Percentiles rank a stretch among this genome's conserved stretches.
These are phyloP conservation scores for Motacilla tschutschensis DNA, from an alignment of 2,113 vertebrate genomes.

Conservation along the genomic window DNA sequence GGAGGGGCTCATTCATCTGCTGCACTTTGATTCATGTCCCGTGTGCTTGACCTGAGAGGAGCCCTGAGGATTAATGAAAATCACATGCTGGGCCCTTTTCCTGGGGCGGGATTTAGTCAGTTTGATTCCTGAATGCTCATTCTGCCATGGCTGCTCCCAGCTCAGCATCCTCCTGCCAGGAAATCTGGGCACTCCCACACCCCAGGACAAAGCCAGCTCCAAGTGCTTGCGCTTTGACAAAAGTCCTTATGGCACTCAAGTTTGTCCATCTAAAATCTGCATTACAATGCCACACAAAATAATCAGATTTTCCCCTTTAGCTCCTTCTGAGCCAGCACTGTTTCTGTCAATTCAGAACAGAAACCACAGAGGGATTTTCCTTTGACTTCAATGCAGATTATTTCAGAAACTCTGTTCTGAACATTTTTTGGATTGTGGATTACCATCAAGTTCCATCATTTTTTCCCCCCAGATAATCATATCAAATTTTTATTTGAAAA, in stretches of 20 bases:
- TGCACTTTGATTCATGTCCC: constrained; percentile 43
- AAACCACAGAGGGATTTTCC: neutral
- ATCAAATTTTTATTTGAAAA: neutral
- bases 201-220: neutral
- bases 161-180: neutral
- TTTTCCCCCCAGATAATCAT: neutral
- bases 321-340: neutral
- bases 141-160: constrained; percentile 28
- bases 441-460: neutral
- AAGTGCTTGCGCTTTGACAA: neutral
- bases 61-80: constrained; percentile 54
- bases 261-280: neutral
- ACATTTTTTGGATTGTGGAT: neutral
- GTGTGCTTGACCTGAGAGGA: constrained; percentile 37
- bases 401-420: neutral
- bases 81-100: constrained; percentile 56
- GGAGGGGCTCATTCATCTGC: constrained; percentile 34
- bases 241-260: neutral
- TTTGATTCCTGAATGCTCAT: constrained; percentile 1
- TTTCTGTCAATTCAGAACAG: neutral
- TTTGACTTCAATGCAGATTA: neutral
- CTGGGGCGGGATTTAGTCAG: constrained; percentile 28
- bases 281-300: neutral
- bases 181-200: neutral
- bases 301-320: neutral